Percentiles rank a stretch among this genome's conserved stretches.
Evolutionary conservation across 2,113 vertebrate species (phyloP).

Genomic region (Lycaon pictus): DNA sequence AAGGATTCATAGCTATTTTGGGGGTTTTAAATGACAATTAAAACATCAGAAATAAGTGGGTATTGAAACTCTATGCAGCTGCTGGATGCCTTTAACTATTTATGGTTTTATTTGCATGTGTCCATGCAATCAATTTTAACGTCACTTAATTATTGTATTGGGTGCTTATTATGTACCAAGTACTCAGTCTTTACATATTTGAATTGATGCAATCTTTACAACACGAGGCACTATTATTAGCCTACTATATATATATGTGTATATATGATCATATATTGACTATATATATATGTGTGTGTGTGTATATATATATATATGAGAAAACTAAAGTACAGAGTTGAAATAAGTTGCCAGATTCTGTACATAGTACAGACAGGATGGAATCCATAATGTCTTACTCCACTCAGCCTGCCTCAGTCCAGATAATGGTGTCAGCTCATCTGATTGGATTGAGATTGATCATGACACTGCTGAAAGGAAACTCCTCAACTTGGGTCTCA

Average conservation of each 20-base stretch:
- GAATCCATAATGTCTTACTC: rapidly evolving
- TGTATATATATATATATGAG: background rate
- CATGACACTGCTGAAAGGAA: background rate
- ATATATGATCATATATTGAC: background rate
- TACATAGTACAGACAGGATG: background rate
- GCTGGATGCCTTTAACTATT: background rate
- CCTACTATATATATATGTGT: background rate
- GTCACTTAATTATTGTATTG: background rate
- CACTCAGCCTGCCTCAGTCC: background rate
- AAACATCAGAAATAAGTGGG: constrained; percentile 33
- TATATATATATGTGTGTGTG: no score
- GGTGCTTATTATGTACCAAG: background rate
- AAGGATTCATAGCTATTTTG: constrained; percentile 32
- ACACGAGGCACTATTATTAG: background rate
- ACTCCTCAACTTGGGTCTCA: background rate
- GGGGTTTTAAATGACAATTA: background rate
- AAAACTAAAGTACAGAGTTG: background rate
- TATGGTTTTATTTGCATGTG: background rate
- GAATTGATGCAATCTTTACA: background rate
- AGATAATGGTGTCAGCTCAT: rapidly evolving
- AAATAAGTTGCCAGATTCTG: background rate
- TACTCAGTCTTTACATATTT: background rate
- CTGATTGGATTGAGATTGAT: background rate
- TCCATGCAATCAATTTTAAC: background rate
- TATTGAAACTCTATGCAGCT: constrained; percentile 19